Percentiles rank a stretch among this genome's conserved stretches.
Conservation (phyloP, 1,140 invertebrate species). For the Diorhabda carinulata region DNA sequence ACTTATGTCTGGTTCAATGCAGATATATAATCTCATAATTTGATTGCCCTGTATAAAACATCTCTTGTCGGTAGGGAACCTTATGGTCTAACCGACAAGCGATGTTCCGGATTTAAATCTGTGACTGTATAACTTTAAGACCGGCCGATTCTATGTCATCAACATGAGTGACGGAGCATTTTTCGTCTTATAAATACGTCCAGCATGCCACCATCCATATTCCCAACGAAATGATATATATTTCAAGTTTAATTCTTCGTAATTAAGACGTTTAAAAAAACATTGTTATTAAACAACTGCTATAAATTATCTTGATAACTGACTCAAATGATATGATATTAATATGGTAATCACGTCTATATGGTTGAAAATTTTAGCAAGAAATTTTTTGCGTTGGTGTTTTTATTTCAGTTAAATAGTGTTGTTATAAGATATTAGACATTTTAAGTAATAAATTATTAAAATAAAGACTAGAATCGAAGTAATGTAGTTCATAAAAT, state of each 20-base stretch:
- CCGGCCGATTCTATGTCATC: constrained; percentile 38
- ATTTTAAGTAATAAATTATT: too few relatives aligned
- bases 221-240: neutral
- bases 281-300: neutral
- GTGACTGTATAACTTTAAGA: constrained; percentile 16
- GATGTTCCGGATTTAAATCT: constrained; percentile 26
- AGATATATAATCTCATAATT: neutral
- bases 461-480: too few relatives aligned
- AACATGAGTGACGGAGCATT: constrained; percentile 39
- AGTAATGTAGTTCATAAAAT: too few relatives aligned
- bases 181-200: constrained; percentile 38
- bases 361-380: too few relatives aligned
- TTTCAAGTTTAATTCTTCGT: neutral
- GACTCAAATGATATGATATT: neutral
- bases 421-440: too few relatives aligned
- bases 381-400: too few relatives aligned
- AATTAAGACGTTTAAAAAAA: neutral
- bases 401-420: too few relatives aligned
- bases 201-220: constrained; percentile 18
- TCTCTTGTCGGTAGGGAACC: constrained; percentile 13
- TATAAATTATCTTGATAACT: neutral
- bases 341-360: neutral
- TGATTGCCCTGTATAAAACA: constrained; percentile 4
- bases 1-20: too few relatives aligned
- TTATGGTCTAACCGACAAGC: constrained; percentile 20